Evolutionary conservation across 2,113 vertebrate species (phyloP).

Genomic region (Corythaeola cristata): DNA sequence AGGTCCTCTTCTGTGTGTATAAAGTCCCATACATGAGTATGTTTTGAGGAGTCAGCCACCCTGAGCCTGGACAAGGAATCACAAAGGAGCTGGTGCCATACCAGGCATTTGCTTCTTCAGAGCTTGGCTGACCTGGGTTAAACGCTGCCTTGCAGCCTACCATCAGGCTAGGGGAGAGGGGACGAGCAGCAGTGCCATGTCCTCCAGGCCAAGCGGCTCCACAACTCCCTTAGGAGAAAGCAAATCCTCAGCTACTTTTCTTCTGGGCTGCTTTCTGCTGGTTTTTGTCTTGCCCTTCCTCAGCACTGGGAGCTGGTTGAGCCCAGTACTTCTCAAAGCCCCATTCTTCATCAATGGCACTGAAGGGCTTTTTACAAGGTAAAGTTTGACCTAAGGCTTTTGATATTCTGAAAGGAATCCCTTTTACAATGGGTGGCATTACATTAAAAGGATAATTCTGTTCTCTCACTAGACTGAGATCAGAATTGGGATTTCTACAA

Average conservation of each 20-base stretch:
- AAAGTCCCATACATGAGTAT: neutral
- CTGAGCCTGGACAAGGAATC: neutral
- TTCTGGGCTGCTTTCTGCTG: neutral
- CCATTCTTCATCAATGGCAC: neutral
- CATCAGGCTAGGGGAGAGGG: neutral
- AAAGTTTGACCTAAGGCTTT: neutral
- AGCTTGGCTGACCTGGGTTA: neutral
- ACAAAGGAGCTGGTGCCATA: neutral
- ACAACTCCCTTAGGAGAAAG: neutral
- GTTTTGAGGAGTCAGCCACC: neutral
- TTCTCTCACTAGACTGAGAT: neutral
- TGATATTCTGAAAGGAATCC: neutral
- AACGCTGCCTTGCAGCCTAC: neutral
- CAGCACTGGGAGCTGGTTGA: neutral
- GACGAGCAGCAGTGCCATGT: rapidly evolving
- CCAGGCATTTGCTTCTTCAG: neutral
- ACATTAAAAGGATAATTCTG: neutral
- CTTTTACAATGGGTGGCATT: neutral
- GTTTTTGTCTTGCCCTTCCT: neutral
- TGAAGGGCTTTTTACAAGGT: neutral
- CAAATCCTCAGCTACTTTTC: neutral
- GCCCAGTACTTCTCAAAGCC: neutral
- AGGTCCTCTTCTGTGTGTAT: neutral
- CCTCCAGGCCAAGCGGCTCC: neutral
- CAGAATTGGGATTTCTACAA: neutral